A percentile compares a stretch with the other conserved stretches of the same genome.
Conservation (phyloP, 2,797 vertebrate species). For the Hoplostethus mediterraneus region DNA sequence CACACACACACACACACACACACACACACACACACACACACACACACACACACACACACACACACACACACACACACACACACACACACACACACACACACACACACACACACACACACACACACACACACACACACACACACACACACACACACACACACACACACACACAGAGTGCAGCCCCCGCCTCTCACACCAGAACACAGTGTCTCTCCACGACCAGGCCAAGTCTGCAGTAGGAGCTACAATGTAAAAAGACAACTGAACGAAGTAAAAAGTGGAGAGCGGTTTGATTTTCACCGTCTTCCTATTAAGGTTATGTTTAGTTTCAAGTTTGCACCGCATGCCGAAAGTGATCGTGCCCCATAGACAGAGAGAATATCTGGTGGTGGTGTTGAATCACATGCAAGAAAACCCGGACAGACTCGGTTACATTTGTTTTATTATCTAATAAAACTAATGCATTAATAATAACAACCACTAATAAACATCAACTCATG, state of each 20-base stretch:
- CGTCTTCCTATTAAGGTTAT: no score
- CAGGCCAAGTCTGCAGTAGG: neutral
- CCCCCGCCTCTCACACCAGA: constrained; percentile 21
- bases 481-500: neutral
- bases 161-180: constrained; percentile 34
- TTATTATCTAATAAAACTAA: constrained; percentile 46
- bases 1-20: neutral
- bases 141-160: constrained; percentile 1
- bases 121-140: neutral
- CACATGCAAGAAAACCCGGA: neutral
- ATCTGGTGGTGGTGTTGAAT: neutral
- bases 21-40: constrained; percentile 6
- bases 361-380: no score
- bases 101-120: constrained; percentile 14
- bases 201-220: constrained; percentile 18
- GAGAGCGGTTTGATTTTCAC: no score
- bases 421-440: constrained; percentile 8
- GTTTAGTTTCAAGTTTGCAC: no score
- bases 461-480: no score
- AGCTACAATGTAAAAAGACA: neutral
- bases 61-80: neutral
- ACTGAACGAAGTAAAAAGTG: neutral
- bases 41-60: constrained; percentile 4
- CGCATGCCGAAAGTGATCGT: no score
- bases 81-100: constrained; percentile 20